Evolutionary conservation across 2,888 invertebrate species (phyloP).

Genomic region (Dryomyza anilis): DNA sequence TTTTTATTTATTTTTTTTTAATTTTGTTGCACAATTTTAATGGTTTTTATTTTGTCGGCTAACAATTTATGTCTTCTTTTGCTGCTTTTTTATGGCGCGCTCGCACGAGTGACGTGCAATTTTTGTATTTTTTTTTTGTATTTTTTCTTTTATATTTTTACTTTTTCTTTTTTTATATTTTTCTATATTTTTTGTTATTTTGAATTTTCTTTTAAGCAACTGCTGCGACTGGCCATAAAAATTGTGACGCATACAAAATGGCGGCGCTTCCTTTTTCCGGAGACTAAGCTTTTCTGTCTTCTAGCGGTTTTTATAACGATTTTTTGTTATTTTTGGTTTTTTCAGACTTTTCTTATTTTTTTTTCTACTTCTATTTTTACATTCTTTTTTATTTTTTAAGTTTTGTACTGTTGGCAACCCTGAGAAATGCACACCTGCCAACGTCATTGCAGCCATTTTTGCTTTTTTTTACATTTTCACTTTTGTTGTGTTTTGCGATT

Average conservation of each 20-base stretch:
- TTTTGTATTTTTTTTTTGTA: constrained; percentile 22
- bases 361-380: not conserved
- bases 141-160: not conserved
- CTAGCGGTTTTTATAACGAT: not conserved
- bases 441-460: constrained; percentile 5
- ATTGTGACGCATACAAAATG: constrained; percentile 11
- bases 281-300: not conserved
- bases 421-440: constrained; percentile 16
- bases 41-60: constrained; percentile 26
- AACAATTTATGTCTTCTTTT: not conserved
- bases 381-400: too few species aligned
- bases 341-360: not conserved
- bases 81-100: too few species aligned
- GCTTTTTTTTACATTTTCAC: not conserved
- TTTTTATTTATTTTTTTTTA: too few species aligned
- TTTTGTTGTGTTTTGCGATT: not conserved
- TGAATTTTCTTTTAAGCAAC: too few species aligned
- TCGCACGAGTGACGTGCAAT: too few species aligned
- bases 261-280: constrained; percentile 8
- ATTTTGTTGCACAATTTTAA: constrained; percentile 23
- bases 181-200: too few species aligned
- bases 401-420: too few species aligned
- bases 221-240: constrained; percentile 1
- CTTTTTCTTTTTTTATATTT: too few species aligned
- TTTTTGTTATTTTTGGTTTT: too few species aligned